Percentiles rank a stretch among this genome's conserved stretches.
Evolutionary conservation across 2,113 vertebrate genomes (phyloP).

Genomic region (Trachemys scripta): DNA sequence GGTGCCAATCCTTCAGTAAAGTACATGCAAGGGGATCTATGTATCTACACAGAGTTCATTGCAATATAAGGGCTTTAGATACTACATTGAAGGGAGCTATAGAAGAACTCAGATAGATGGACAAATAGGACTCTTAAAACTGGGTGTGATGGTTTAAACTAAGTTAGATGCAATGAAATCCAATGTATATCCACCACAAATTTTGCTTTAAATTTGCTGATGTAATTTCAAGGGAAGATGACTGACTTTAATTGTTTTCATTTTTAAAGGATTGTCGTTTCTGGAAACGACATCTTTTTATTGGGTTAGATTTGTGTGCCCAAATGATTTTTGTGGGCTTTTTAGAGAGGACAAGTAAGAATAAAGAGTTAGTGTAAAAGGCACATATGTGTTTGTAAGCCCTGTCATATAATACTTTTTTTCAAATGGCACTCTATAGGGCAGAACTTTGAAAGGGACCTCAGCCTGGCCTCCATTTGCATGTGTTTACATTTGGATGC

Average conservation of each 20-base stretch:
- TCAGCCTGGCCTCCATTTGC: not conserved
- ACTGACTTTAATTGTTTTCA: not conserved
- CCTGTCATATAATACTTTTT: not conserved
- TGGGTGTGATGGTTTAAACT: slow-evolving; percentile 16
- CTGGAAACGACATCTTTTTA: slow-evolving; percentile 13
- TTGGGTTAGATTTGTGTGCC: not conserved
- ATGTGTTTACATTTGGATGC: not conserved
- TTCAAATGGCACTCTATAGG: not conserved
- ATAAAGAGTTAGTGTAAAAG: slow-evolving; percentile 8
- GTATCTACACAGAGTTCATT: not conserved
- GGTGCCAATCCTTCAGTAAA: not conserved
- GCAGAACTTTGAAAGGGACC: not conserved
- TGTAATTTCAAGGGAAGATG: not conserved
- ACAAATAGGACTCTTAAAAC: not conserved
- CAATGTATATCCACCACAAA: not conserved
- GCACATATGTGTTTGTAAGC: not conserved
- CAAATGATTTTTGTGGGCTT: not conserved
- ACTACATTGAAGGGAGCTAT: not conserved
- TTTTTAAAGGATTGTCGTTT: slow-evolving; percentile 11
- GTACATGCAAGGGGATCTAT: not conserved
- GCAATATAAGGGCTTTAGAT: not conserved
- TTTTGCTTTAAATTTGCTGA: not conserved
- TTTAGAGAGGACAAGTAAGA: not conserved
- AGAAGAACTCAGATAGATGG: not conserved
- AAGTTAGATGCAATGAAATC: not conserved